Percentiles rank a stretch among this genome's conserved stretches.
Evolutionary conservation across 2,888 invertebrate genomes (phyloP).

Genomic region (Lordiphosa fenestrarum): DNA sequence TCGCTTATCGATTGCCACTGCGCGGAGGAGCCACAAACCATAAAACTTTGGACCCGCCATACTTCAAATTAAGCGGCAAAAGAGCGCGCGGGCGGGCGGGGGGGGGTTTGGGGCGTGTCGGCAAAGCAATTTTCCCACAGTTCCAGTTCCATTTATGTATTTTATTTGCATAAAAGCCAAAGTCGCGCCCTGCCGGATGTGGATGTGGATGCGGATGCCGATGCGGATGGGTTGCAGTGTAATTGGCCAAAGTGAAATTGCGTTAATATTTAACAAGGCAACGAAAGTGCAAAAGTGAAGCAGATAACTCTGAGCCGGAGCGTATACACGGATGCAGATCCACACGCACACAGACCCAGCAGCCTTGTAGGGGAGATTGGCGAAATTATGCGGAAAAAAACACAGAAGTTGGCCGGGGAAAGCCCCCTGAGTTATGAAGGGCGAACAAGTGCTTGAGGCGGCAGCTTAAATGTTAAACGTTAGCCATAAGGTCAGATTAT

Average conservation of each 20-base stretch:
- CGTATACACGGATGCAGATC: conserved; percentile 20
- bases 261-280: conserved; percentile 71
- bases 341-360: not conserved
- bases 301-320: conserved; percentile 22
- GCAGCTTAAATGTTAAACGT: conserved; percentile 15
- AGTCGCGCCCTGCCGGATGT: conserved; percentile 16
- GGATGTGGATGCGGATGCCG: conserved; percentile 15
- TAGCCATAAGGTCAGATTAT: conserved; percentile 23
- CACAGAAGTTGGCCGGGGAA: not conserved
- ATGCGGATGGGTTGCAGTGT: conserved; percentile 56
- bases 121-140: too few relatives aligned
- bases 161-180: conserved; percentile 59
- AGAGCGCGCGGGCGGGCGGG: conserved; percentile 20
- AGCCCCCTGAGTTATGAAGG: conserved; percentile 7
- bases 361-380: conserved; percentile 29
- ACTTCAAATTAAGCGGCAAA: conserved; percentile 41
- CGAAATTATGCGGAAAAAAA: conserved; percentile 45
- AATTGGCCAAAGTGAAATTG: conserved; percentile 73
- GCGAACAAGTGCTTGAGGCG: not conserved
- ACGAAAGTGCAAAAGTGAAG: conserved; percentile 54
- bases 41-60: conserved; percentile 36
- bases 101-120: not conserved
- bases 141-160: conserved; percentile 17
- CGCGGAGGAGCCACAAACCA: conserved; percentile 28
- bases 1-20: conserved; percentile 42